Evolutionary conservation across 1,140 invertebrate genomes (phyloP).

Genomic region (Druon quercuslanigerum): DNA sequence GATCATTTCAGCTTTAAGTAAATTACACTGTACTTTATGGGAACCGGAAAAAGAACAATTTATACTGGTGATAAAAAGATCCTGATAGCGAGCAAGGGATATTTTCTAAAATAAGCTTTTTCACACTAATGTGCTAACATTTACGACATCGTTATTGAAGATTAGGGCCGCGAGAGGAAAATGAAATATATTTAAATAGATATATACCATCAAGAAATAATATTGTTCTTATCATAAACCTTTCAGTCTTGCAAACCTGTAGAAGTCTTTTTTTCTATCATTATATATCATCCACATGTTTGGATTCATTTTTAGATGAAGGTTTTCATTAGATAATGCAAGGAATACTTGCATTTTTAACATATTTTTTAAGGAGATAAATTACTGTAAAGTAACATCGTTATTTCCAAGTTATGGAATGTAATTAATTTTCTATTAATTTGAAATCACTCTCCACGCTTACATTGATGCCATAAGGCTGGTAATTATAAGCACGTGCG

Average conservation of each 20-base stretch:
- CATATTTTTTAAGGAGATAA: background rate
- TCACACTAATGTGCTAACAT: constrained; percentile 17
- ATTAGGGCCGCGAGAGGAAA: background rate
- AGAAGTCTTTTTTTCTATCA: too few species aligned
- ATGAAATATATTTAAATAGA: background rate
- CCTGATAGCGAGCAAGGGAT: constrained; percentile 1
- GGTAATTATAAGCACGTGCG: constrained; percentile 6
- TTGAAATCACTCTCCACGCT: constrained; percentile 1
- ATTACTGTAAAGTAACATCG: constrained; percentile 17
- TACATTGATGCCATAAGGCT: background rate
- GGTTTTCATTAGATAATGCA: too few species aligned
- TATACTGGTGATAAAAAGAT: constrained; percentile 11
- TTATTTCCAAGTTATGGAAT: constrained; percentile 9
- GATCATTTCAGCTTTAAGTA: constrained; percentile 14
- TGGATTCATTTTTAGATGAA: too few species aligned
- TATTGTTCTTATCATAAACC: too few species aligned
- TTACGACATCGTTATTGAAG: background rate
- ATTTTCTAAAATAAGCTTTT: constrained; percentile 4
- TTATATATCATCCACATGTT: too few species aligned
- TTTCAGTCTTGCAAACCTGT: too few species aligned
- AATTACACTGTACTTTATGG: constrained; percentile 29
- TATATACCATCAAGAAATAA: background rate
- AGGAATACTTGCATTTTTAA: background rate
- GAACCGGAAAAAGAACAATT: constrained; percentile 16
- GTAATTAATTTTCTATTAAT: constrained; percentile 22